Evolutionary conservation across 1,140 invertebrate genomes (phyloP).

Genomic region (Laodelphax striatellus): DNA sequence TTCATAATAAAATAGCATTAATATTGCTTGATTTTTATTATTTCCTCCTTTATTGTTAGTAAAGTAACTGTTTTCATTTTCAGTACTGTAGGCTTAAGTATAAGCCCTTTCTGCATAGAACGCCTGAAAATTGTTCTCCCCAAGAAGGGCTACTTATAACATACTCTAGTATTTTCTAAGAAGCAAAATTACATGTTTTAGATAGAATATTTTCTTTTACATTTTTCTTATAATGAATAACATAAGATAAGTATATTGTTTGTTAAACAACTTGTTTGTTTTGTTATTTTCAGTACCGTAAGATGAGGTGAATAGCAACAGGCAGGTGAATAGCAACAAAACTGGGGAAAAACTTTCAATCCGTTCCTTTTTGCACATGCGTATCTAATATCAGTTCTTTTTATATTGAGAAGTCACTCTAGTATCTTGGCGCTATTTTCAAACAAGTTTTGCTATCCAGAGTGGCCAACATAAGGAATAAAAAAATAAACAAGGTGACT

Average conservation of each 20-base stretch:
- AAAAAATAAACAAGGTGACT: too few relatives aligned
- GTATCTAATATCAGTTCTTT: too few relatives aligned
- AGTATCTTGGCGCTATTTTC: too few relatives aligned
- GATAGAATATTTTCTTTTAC: not conserved
- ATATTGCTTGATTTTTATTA: not conserved
- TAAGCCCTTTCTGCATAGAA: conserved; percentile 7
- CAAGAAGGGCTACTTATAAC: not conserved
- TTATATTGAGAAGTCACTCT: too few relatives aligned
- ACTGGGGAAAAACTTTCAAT: too few relatives aligned
- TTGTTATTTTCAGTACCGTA: too few relatives aligned
- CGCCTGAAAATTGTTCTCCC: conserved; percentile 6
- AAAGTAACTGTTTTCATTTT: not conserved
- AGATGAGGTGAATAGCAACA: too few relatives aligned
- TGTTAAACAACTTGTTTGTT: too few relatives aligned
- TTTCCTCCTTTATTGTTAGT: not conserved
- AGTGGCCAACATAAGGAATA: too few relatives aligned
- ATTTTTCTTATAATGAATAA: not conserved
- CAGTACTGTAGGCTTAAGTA: not conserved
- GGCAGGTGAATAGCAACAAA: too few relatives aligned
- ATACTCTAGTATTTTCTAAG: not conserved
- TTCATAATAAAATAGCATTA: not conserved
- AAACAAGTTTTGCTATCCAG: too few relatives aligned
- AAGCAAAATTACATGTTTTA: not conserved
- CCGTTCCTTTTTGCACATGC: too few relatives aligned
- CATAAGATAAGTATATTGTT: not conserved